These are phyloP conservation scores for Pteria penguin DNA, from an alignment of 2,888 invertebrate genomes.

Conservation along the genomic window DNA sequence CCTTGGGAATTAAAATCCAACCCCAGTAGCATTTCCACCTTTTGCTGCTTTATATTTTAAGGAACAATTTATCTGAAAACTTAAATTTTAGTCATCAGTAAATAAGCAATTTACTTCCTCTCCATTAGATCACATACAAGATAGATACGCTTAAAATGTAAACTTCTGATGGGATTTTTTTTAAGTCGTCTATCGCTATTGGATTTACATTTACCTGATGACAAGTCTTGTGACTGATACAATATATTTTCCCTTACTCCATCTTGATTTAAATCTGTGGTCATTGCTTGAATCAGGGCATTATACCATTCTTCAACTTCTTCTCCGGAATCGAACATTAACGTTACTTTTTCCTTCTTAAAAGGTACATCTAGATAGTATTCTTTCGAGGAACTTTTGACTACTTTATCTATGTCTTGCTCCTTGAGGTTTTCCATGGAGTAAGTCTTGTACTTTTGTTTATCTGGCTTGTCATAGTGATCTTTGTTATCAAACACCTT, in stretches of 20 bases:
- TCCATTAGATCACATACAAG: too few species aligned
- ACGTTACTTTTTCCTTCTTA: conserved; percentile 35
- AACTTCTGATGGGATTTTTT: not conserved
- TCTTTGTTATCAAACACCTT: not conserved
- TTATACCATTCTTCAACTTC: conserved; percentile 27
- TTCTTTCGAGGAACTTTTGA: conserved; percentile 30
- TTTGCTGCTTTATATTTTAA: too few species aligned
- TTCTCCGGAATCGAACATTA: conserved; percentile 15
- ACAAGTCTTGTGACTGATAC: not conserved
- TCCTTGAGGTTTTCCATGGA: conserved; percentile 10
- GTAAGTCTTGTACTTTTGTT: conserved; percentile 19
- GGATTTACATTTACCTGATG: not conserved
- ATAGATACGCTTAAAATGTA: too few species aligned
- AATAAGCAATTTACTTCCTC: too few species aligned
- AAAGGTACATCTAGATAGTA: conserved; percentile 35
- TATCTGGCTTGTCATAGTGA: conserved; percentile 4
- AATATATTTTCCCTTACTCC: conserved; percentile 16
- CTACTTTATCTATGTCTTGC: conserved; percentile 28
- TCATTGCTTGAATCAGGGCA: conserved; percentile 10
- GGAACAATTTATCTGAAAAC: too few species aligned
- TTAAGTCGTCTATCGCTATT: conserved; percentile 9
- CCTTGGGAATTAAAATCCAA: too few species aligned
- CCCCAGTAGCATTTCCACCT: too few species aligned
- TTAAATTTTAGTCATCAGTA: too few species aligned
- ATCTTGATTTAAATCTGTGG: not conserved